These are phyloP conservation scores for Gnatocerus cornutus DNA, from an alignment of 2,888 invertebrate genomes.

Conservation along the genomic window DNA sequence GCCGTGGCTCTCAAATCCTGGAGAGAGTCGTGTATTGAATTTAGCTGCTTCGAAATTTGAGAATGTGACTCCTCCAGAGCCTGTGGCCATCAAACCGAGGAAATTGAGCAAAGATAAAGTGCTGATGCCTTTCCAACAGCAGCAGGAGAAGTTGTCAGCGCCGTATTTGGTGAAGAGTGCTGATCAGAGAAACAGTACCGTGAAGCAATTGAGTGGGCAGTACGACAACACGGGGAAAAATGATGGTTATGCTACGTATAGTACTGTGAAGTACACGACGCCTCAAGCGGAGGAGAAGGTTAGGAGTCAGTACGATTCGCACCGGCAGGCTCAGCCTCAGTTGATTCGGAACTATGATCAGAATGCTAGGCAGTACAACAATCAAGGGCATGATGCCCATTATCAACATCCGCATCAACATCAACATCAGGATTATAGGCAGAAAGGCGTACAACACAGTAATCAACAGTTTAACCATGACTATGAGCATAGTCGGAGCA, in stretches of 20 bases:
- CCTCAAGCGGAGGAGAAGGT: neutral
- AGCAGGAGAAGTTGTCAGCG: conserved; percentile 60
- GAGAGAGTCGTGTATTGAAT: conserved; percentile 72
- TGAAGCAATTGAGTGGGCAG: conserved; percentile 68
- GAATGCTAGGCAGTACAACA: conserved; percentile 10
- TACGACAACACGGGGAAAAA: conserved; percentile 61
- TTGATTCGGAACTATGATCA: too few species aligned
- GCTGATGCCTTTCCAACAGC: conserved; percentile 53
- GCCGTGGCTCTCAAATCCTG: conserved; percentile 72
- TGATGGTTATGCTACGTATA: conserved; percentile 51
- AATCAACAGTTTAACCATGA: too few species aligned
- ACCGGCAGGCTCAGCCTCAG: neutral
- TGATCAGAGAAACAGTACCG: conserved; percentile 60
- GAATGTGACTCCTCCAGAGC: conserved; percentile 58
- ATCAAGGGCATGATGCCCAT: too few species aligned
- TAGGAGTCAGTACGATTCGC: neutral
- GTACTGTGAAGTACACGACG: conserved; percentile 54
- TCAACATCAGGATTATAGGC: too few species aligned
- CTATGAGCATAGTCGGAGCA: too few species aligned
- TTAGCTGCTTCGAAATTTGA: conserved; percentile 76
- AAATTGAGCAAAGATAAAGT: conserved; percentile 64
- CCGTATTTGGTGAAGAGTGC: conserved; percentile 62
- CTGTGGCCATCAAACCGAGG: conserved; percentile 56
- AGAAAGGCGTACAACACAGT: too few species aligned
- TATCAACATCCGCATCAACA: too few species aligned